Evolutionary conservation across 2,888 invertebrate species (phyloP), one percentile per base, ranked within the genome.

Genomic region (Aspidiotus rigidus): DNA sequence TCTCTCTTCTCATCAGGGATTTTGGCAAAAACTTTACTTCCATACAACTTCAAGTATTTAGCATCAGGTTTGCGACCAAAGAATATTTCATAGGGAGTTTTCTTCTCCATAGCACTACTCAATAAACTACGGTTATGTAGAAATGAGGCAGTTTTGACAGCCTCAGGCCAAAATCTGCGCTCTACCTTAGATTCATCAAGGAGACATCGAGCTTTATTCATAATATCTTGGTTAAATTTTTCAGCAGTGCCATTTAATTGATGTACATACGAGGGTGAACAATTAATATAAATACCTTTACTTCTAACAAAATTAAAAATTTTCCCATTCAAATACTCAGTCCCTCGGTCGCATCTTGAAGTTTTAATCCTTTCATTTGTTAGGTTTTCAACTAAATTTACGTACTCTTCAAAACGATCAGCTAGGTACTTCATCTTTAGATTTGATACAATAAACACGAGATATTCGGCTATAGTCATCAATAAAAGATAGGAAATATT

Each of bases 1-100:
- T 70, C 73, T 72, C 74, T 73, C 71, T 64, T 69, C 42, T 66
- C 72, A 71, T 75, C 75, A 7, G 75, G 75, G 41, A 74, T 61
- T 60, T 74, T 72, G 1, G 75, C 75, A 73, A 72, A 75, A 10
- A 75, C 74, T 73, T 62, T 75, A 72, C 75, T 74, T 74, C 74
- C 74, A 74, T 17, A 75, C 74, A 66, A 73, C 74, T 72, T 75
- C 74, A 42, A 70, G 74, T 17, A 74, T n/a, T 9, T 74, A 74
- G 73, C 75, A 74, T 17, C 74, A 64, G 64, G 75, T 62, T 16
- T 71, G 74, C 76, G 77, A 40, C 70, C 74, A 74, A 72, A 74
- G 73, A 69, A 74, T 63, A 73, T 75, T 74, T 70, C 74, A 72
- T 64, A 74, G 73, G 70, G 74, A 71, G 73, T 73, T 73, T 72